Evolutionary conservation across 2,797 vertebrate species (phyloP).

Genomic region (Buceros bicornis): DNA sequence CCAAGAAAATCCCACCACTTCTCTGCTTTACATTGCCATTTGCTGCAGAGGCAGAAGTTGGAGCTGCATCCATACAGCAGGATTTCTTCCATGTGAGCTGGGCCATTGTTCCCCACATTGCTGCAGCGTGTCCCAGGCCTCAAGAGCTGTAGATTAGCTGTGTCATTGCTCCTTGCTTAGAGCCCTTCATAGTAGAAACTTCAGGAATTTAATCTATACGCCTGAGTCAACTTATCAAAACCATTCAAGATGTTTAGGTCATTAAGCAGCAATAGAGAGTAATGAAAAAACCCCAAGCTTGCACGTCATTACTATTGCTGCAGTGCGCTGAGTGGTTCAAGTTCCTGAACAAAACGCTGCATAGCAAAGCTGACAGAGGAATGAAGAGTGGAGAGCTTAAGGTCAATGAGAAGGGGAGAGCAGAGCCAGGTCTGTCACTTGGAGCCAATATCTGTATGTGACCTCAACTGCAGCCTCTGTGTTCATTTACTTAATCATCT

Average conservation of each 20-base stretch:
- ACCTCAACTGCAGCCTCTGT: background rate
- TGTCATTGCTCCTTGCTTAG: background rate
- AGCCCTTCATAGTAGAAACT: slow-evolving; percentile 39
- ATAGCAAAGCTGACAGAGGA: background rate
- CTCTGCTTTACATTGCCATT: background rate
- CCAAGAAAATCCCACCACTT: background rate
- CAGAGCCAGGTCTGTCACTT: background rate
- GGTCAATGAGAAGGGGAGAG: background rate
- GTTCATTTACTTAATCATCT: background rate
- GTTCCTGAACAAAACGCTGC: background rate
- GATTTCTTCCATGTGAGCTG: background rate
- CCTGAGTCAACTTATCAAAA: slow-evolving; percentile 49
- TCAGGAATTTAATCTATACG: slow-evolving; percentile 1
- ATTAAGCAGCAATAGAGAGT: slow-evolving; percentile 35
- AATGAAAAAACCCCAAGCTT: background rate
- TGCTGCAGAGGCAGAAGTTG: background rate
- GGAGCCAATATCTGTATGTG: background rate
- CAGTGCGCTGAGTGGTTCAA: background rate
- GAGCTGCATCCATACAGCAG: background rate
- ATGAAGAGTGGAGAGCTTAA: background rate
- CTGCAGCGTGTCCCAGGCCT: background rate
- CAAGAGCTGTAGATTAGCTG: background rate
- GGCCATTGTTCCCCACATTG: background rate
- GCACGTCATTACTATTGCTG: background rate
- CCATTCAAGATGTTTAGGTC: slow-evolving; percentile 35